Evolutionary conservation across 2,797 vertebrate species (phyloP).

Genomic region (Catamblyrhynchus diadema): DNA sequence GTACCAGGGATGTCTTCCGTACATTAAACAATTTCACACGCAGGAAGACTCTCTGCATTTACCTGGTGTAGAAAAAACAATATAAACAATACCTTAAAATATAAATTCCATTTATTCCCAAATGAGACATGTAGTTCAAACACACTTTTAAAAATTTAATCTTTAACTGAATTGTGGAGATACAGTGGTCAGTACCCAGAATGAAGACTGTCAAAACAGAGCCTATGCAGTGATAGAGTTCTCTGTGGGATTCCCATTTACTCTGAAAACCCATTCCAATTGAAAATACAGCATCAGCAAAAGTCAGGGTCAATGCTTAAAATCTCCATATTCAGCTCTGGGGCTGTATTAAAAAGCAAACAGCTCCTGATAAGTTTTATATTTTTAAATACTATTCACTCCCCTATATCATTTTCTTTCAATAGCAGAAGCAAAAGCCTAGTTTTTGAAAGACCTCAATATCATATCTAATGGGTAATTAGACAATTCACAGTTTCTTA

Average conservation of each 20-base stretch:
- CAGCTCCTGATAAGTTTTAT: neutral
- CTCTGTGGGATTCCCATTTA: neutral
- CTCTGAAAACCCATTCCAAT: neutral
- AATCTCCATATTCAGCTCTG: neutral
- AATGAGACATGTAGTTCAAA: neutral
- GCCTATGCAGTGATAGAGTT: neutral
- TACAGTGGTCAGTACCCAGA: neutral
- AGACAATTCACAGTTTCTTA: neutral
- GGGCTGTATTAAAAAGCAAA: neutral
- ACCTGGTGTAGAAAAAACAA: neutral
- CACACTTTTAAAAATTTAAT: neutral
- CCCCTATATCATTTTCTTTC: neutral
- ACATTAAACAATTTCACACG: neutral
- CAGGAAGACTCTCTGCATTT: neutral
- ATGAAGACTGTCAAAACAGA: neutral
- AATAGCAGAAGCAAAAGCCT: neutral
- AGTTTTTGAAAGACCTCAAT: neutral
- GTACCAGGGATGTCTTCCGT: neutral
- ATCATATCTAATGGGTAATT: neutral
- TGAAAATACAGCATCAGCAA: neutral
- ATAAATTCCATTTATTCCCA: neutral
- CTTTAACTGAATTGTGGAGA: neutral
- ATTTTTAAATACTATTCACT: neutral
- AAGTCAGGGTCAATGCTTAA: neutral
- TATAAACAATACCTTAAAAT: accelerated